phyloP scores from a whole-genome alignment of 2,797 vertebrate genomes.

The Siniperca scherzeri region DNA sequence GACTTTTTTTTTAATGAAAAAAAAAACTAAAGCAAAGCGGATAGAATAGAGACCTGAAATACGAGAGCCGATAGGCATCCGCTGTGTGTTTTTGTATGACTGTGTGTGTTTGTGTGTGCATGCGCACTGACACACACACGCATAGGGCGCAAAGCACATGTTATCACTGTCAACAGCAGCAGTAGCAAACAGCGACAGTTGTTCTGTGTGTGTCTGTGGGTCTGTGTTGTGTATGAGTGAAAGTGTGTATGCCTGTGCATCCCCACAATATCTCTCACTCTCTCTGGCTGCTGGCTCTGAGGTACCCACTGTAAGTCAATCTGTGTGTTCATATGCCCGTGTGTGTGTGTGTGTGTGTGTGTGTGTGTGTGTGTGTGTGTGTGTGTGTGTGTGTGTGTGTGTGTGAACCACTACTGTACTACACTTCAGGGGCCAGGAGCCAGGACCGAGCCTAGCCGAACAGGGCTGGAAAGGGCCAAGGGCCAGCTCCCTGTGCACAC shows the following conservation, averaged over 20 bases:
- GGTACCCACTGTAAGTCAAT: slow-evolving; percentile 78
- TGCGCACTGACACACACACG: slow-evolving; percentile 41
- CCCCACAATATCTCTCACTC: slow-evolving; percentile 50
- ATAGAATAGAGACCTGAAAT: slow-evolving; percentile 65
- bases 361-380: slow-evolving; percentile 33
- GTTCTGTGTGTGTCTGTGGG: slow-evolving; percentile 47
- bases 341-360: slow-evolving; percentile 31
- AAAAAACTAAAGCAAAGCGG: slow-evolving; percentile 37
- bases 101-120: slow-evolving; percentile 20
- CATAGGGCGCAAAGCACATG: slow-evolving; percentile 77
- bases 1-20: slow-evolving; percentile 56
- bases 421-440: slow-evolving; percentile 68
- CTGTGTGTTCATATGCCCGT: slow-evolving; percentile 65
- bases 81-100: slow-evolving; percentile 60
- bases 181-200: slow-evolving; percentile 74
- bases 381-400: slow-evolving; percentile 43
- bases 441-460: slow-evolving; percentile 58
- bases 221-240: slow-evolving; percentile 56
- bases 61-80: slow-evolving; percentile 66
- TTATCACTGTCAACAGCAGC: slow-evolving; percentile 82
- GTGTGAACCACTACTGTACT: slow-evolving; percentile 60
- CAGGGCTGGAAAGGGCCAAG: slow-evolving; percentile 68
- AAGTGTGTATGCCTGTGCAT: slow-evolving; percentile 56
- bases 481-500: slow-evolving; percentile 72
- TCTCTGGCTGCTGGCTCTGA: slow-evolving; percentile 66